Conservation (phyloP, 1,140 invertebrate genomes). For the Brachionus rubens region DNA sequence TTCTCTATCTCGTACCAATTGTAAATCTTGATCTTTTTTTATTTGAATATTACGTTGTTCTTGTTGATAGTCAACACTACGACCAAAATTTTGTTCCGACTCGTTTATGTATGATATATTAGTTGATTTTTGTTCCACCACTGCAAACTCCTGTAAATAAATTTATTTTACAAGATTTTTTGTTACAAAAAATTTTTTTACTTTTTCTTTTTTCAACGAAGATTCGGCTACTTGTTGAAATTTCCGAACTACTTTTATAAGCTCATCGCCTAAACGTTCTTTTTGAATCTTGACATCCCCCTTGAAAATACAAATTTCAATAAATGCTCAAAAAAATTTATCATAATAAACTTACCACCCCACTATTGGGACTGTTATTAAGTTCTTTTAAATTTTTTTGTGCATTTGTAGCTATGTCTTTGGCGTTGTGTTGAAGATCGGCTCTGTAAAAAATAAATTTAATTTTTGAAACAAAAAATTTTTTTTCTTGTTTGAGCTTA, state of each 20-base stretch:
- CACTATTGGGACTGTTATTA: neutral
- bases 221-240: slow-evolving; percentile 14
- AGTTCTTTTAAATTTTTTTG: slow-evolving; percentile 34
- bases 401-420: neutral
- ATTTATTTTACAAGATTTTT: neutral
- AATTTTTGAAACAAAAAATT: neutral
- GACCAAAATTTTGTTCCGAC: neutral
- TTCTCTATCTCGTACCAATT: slow-evolving; percentile 8
- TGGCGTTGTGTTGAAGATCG: neutral
- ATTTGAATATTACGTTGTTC: slow-evolving; percentile 13
- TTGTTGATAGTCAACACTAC: neutral
- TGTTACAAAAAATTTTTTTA: neutral
- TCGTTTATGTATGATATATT: neutral
- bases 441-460: neutral
- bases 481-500: neutral
- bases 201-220: slow-evolving; percentile 12
- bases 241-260: slow-evolving; percentile 11
- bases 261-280: slow-evolving; percentile 25
- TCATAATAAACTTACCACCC: neutral
- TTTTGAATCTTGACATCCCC: slow-evolving; percentile 33
- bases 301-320: neutral
- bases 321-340: neutral
- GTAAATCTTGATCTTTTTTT: slow-evolving; percentile 7
- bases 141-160: neutral
- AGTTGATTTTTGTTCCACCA: neutral